Evolutionary conservation across 64 coral and sea anemone genomes (phyloP), one percentile per base, ranked within the genome.

Genomic region (Montipora capricornis): DNA sequence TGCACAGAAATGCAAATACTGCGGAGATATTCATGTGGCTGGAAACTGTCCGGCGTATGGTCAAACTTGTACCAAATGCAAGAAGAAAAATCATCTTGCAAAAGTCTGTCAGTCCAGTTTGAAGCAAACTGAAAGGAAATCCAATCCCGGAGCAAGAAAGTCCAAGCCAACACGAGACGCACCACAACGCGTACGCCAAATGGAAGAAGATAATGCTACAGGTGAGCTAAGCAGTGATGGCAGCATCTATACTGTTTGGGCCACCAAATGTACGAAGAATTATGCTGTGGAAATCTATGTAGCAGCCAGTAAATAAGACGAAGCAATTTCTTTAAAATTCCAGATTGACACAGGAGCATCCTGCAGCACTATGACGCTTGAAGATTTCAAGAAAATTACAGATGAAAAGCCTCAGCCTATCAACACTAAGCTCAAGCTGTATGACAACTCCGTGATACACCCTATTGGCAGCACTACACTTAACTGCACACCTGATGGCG

Each of bases 301-400:
- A 12, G 4, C 67, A 94, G 68, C 62, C 44, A 80, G 64, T 3
- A 82, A 26, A 19, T 29, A 20, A 44, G 19, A 19, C 17, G 68
- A 73, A 1, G 5, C 90, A 59, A 13, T 16, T 14, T 53, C 55
- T 57, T 49, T 88, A 15, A 87, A 78, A n/a, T 88, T 89, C 61
- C 92, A 94, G 61, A 64, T 94, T 4, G 92, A 94, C 17, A 94
- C 51, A 13, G 13, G 60, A 15, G 60, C 60, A 11, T 64, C 60
- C 60, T 95, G 71, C 71, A 95, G 87, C 44, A 90, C 93, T 10
- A 49, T 90, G 13, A 90, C 22, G 57, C 29, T 84, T 20, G 19
- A 76, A 89, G 76, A 83, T 83, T 84, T 71, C 59, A 52, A 47
- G 44, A 76, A 74, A 29, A 89, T 94, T 45, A 89, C 68, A 10